Evolutionary conservation across 2,888 invertebrate species (phyloP).

Genomic region (Euzophera pinguis): DNA sequence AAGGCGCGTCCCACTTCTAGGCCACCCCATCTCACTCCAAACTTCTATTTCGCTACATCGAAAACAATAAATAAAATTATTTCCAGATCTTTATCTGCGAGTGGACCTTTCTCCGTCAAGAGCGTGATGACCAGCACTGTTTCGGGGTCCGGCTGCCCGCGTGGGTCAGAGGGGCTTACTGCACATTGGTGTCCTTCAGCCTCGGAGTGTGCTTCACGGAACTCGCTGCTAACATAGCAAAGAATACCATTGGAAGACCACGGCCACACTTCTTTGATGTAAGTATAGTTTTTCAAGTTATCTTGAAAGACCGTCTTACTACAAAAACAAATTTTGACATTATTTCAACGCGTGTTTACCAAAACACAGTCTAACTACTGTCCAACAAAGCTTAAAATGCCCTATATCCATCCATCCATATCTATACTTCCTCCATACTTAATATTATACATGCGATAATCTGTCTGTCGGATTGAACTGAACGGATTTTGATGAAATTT

Average conservation of each 20-base stretch:
- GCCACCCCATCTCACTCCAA: too few species aligned
- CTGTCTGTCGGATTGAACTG: too few species aligned
- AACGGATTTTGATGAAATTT: too few species aligned
- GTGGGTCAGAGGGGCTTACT: conserved; percentile 86
- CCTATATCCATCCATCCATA: too few species aligned
- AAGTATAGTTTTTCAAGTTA: too few species aligned
- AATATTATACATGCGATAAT: too few species aligned
- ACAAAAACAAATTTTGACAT: background rate
- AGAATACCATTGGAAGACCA: conserved; percentile 95
- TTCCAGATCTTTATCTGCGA: conserved; percentile 62
- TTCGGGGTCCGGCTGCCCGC: conserved; percentile 81
- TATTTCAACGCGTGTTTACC: too few species aligned
- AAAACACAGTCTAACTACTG: too few species aligned
- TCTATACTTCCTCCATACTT: too few species aligned
- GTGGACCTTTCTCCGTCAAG: conserved; percentile 54
- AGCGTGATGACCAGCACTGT: conserved; percentile 57
- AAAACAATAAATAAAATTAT: background rate
- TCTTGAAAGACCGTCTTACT: background rate
- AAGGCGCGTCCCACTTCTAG: too few species aligned
- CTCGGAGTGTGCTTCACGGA: conserved; percentile 92
- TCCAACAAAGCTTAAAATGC: too few species aligned
- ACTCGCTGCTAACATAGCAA: conserved; percentile 93
- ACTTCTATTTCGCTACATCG: too few species aligned
- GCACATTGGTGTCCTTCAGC: conserved; percentile 85
- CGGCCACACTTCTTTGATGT: conserved; percentile 95